A percentile compares a stretch with the other conserved stretches of the same genome.
Conservation (phyloP, 1,140 invertebrate species). For the Nymphalis io region DNA sequence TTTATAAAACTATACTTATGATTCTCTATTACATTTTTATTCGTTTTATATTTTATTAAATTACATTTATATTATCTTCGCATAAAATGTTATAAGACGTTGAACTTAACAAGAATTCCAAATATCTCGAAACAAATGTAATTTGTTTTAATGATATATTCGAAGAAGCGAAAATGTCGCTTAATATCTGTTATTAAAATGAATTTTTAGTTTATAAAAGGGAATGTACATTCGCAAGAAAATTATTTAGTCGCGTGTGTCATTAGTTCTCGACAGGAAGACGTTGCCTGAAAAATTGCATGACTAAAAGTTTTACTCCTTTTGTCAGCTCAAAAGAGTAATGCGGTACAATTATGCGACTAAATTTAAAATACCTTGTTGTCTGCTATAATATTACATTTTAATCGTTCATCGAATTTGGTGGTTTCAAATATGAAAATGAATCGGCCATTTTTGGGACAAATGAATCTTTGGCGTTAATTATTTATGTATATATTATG, state of each 20-base stretch:
- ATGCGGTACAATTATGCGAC: conserved; percentile 39
- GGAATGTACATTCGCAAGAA: conserved; percentile 1
- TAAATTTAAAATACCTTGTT: conserved; percentile 31
- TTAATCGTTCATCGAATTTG: neutral
- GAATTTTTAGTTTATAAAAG: conserved; percentile 8
- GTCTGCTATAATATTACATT: conserved; percentile 10
- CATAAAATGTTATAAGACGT: no score
- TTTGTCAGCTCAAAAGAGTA: conserved; percentile 37
- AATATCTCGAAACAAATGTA: neutral
- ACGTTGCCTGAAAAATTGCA: conserved; percentile 39
- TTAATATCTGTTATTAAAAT: conserved; percentile 1
- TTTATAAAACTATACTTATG: no score
- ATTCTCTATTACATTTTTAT: no score
- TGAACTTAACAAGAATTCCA: neutral
- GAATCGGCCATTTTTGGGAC: neutral
- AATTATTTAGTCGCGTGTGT: conserved; percentile 29
- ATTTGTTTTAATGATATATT: neutral
- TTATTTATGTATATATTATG: no score
- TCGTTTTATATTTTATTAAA: no score
- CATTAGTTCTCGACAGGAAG: conserved; percentile 39
- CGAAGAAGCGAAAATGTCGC: neutral
- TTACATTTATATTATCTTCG: no score
- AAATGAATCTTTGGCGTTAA: neutral
- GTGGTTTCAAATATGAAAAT: neutral
- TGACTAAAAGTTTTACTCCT: conserved; percentile 37